Evolutionary conservation across 2,797 vertebrate species (phyloP), one percentile per base, ranked within the genome.

Genomic region (Eleutherodactylus coqui): DNA sequence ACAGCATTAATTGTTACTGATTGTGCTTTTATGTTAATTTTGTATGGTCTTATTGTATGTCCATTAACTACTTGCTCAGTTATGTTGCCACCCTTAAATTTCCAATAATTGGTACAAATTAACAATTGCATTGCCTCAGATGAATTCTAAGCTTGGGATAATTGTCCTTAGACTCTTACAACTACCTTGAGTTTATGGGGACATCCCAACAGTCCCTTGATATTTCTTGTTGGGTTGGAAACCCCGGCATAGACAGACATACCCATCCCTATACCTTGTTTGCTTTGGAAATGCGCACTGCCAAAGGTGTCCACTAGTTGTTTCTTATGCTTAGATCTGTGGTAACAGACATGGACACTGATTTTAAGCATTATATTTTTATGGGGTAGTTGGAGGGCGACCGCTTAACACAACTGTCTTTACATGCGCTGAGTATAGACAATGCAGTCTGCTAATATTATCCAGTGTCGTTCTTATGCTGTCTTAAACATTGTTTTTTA

Each of bases 401-500:
- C 19, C 3, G 24, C 1, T 10, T n/a, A n/a, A 7, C 53, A 10
- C 24, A 58, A 3, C 10, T 58, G 24, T n/a, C 19, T 58, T 27
- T 58, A 2, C 55, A 27, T 13, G 16, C 55, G 5, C 17, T 1
- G 29, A 32, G 5, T 17, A 34, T 34, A 34, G 32, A 34, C 7
- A 38, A 10, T 14, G 29, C 11, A n/a, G n/a, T n/a, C 29, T 60
- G 58, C 27, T 29, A 21, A 5, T 6, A 21, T 38, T 69, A 38
- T 38, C 64, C 7, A 10, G 6, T 53, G 21, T 49, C 38, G n/a
- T 49, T 11, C 29, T 24, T 43, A 58, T 58, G 32, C 45, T 73
- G 4, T 10, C 17, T 34, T 75, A 32, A 75, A 45, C 4, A 47
- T 47, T 64, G 11, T 77, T n/a, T 83, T 79, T 91, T 55, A 47